Evolutionary conservation across 2,113 vertebrate genomes (phyloP), one percentile per base, ranked within the genome.

Genomic region (Glaucomys volans): DNA sequence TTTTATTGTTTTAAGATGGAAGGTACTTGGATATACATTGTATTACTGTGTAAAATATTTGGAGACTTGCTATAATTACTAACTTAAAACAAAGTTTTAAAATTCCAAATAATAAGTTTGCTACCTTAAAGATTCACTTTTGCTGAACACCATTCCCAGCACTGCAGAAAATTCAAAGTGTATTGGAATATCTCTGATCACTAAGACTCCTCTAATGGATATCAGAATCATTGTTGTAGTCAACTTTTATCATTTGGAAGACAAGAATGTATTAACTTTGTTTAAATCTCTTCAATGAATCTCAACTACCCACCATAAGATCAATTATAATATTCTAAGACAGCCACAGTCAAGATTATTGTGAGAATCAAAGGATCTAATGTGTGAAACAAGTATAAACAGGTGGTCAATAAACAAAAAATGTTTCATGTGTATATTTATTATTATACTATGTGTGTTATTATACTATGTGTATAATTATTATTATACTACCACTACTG

Each of bases 1-100:
- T 75, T 80, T 95, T 91, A 95, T 93, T 93, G 32, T 47, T 82
- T 90, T 87, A 79, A 77, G 52, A 69, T 52, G 42, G 4, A 93
- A 24, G 52, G 37, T 67, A 87, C 5, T 10, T 88, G 54, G 14
- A 76, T 76, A 86, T n/a, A 88, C 5, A 62, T 71, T 64, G 57
- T 47, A 92, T 50, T 93, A 79, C 57, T 62, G 8, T 32, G 2
- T 80, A 87, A 64, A 72, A 24, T 71, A 94, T 88, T 30, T 89
- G 37, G 28, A 82, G 40, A 35, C 9, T 22, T 67, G 37, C 92
- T 82, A 6, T 47, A 82, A 26, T 87, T 92, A 37, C 64, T 17
- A 90, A 92, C 59, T 24, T n/a, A 28, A 83, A 94, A 95, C 80
- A 86, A 94, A 72, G 28, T 59, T 82, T 66, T 72, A 32, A 75